Percentiles rank a stretch among this genome's conserved stretches.
These are phyloP conservation scores for Porites cylindrica DNA, from an alignment of 92 coral and sea anemone genomes.

Conservation along the genomic window DNA sequence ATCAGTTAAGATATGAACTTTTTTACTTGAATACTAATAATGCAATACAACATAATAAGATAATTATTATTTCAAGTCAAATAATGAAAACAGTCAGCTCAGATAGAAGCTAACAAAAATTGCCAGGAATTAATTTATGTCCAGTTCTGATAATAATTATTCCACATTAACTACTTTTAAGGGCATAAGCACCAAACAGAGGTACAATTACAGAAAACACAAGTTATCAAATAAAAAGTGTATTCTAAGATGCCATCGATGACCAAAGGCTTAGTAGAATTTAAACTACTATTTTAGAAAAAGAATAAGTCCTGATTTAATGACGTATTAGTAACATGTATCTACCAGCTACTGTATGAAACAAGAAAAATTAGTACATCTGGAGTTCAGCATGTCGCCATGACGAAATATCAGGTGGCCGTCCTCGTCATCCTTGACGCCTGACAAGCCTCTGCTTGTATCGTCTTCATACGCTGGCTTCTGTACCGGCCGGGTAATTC, in stretches of 20 bases:
- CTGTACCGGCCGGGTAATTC: constrained; percentile 70
- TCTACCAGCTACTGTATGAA: constrained; percentile 70
- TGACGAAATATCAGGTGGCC: constrained; percentile 96
- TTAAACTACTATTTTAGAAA: background rate
- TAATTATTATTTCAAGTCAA: too few relatives aligned
- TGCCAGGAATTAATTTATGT: too few relatives aligned
- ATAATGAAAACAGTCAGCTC: too few relatives aligned
- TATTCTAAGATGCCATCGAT: background rate
- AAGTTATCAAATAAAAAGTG: background rate
- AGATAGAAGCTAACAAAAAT: too few relatives aligned
- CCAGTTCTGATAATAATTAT: background rate
- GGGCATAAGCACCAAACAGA: background rate
- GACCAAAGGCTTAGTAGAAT: background rate
- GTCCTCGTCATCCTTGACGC: constrained; percentile 94
- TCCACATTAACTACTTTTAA: background rate
- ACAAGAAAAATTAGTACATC: constrained; percentile 93
- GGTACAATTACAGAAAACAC: background rate
- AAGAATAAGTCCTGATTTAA: constrained; percentile 11
- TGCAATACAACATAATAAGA: background rate
- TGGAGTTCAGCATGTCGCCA: constrained; percentile 98
- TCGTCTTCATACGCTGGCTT: constrained; percentile 81
- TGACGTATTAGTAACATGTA: constrained; percentile 51
- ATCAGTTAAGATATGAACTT: too few relatives aligned
- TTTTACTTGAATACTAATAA: background rate
- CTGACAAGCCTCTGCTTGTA: constrained; percentile 82